Evolutionary conservation across 2,797 vertebrate species (phyloP).

Genomic region (Numenius phaeopus): DNA sequence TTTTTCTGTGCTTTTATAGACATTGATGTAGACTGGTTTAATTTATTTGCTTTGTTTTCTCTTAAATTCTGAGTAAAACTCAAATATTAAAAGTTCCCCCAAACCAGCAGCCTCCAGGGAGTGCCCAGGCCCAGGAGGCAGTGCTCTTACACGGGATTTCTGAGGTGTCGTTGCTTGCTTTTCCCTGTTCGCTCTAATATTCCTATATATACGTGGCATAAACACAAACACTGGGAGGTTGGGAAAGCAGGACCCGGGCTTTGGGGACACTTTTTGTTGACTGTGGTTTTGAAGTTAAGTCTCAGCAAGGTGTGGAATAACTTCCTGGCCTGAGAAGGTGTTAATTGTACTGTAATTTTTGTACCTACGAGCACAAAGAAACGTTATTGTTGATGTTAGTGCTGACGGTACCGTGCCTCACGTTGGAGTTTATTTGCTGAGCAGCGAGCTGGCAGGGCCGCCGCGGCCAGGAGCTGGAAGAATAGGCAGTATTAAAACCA

Average conservation of each 20-base stretch:
- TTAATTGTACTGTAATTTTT: not conserved
- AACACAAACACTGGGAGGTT: not conserved
- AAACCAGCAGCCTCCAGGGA: not conserved
- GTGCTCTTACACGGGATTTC: not conserved
- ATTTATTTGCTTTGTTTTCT: not conserved
- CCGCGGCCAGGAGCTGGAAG: not conserved
- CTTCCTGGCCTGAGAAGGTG: not conserved
- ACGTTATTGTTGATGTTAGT: not conserved
- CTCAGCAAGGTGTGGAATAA: not conserved
- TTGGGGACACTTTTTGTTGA: not conserved
- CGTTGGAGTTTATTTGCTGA: not conserved
- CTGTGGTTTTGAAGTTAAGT: not conserved
- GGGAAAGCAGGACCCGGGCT: not conserved
- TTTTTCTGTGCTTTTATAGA: not conserved
- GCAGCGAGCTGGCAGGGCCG: not conserved
- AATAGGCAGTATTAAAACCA: conserved; percentile 15
- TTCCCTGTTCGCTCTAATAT: not conserved
- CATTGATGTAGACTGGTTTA: not conserved
- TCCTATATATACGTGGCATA: not conserved
- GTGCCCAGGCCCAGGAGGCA: not conserved
- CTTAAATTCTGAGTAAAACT: not conserved
- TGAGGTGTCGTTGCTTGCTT: not conserved
- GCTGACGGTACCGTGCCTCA: not conserved
- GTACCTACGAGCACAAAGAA: not conserved
- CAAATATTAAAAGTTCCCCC: not conserved